Conservation (phyloP, 2,888 invertebrate species). For the Capitulum mitella region DNA sequence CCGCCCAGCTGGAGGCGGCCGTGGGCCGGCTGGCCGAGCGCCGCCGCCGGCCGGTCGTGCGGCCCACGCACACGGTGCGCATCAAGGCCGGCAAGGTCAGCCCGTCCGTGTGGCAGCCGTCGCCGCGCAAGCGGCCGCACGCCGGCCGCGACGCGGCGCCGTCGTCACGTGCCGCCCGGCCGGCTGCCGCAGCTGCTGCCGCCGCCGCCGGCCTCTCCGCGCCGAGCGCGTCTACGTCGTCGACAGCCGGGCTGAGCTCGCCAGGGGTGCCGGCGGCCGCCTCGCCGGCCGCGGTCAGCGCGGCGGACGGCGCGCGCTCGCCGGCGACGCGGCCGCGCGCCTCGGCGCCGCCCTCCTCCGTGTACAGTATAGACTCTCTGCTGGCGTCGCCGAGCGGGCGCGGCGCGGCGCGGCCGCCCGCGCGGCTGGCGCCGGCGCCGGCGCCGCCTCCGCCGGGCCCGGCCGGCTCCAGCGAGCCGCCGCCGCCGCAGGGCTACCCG, state of each 20-base stretch:
- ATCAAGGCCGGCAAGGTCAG: not conserved
- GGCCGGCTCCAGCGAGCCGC: not conserved
- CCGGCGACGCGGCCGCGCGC: not conserved
- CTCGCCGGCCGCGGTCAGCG: not conserved
- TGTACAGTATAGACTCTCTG: conserved; percentile 5
- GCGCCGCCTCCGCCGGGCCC: not conserved
- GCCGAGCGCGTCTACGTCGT: not conserved
- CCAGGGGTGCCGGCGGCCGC: not conserved
- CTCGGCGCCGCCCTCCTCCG: not conserved
- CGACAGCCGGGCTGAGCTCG: no score
- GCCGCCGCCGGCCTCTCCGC: not conserved
- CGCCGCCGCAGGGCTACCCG: not conserved
- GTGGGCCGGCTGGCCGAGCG: conserved; percentile 9
- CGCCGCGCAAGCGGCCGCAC: not conserved
- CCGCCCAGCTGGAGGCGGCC: not conserved
- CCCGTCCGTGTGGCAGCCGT: conserved; percentile 7
- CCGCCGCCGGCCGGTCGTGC: conserved; percentile 11
- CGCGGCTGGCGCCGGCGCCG: not conserved
- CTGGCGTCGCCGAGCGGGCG: not conserved
- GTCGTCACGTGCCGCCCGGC: not conserved
- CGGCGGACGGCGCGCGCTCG: not conserved
- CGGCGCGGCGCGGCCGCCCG: not conserved
- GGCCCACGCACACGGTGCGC: conserved; percentile 13
- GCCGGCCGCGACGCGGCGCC: not conserved
- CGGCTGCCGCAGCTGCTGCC: not conserved